phyloP scores from a whole-genome alignment of 2,797 vertebrate species.

The Micropoecilia bifurca region DNA sequence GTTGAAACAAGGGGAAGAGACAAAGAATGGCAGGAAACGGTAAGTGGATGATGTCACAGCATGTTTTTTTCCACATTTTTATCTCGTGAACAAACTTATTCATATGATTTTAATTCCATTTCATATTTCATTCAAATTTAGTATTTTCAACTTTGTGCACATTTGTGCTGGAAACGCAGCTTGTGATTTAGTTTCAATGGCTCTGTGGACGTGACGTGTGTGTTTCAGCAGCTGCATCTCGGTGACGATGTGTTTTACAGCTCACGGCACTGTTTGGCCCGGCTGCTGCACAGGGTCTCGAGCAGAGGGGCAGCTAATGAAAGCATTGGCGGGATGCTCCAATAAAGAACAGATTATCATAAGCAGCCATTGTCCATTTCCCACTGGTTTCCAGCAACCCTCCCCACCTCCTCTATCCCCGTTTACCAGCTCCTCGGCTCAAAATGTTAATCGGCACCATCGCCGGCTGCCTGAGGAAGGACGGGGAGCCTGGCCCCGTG shows the following conservation, averaged over 20 bases:
- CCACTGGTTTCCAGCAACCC: constrained; percentile 57
- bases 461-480: constrained; percentile 85
- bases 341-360: constrained; percentile 94
- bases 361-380: constrained; percentile 87
- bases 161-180: neutral
- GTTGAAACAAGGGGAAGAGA: too few relatives aligned
- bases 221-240: constrained; percentile 8
- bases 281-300: constrained; percentile 66
- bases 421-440: constrained; percentile 71
- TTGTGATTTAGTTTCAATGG: neutral
- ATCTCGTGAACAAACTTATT: too few relatives aligned
- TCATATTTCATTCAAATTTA: too few relatives aligned
- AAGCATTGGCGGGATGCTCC: constrained; percentile 85
- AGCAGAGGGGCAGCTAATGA: constrained; percentile 79
- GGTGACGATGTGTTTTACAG: constrained; percentile 62
- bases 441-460: constrained; percentile 95
- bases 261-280: constrained; percentile 49
- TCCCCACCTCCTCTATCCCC: constrained; percentile 35
- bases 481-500: constrained; percentile 69
- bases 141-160: too few relatives aligned
- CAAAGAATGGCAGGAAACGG: too few relatives aligned
- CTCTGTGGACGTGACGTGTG: neutral
- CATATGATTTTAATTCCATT: too few relatives aligned
- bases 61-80: too few relatives aligned
- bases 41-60: too few relatives aligned